Evolutionary conservation across 1,140 invertebrate genomes (phyloP).

Genomic region (Palaemon carinicauda): DNA sequence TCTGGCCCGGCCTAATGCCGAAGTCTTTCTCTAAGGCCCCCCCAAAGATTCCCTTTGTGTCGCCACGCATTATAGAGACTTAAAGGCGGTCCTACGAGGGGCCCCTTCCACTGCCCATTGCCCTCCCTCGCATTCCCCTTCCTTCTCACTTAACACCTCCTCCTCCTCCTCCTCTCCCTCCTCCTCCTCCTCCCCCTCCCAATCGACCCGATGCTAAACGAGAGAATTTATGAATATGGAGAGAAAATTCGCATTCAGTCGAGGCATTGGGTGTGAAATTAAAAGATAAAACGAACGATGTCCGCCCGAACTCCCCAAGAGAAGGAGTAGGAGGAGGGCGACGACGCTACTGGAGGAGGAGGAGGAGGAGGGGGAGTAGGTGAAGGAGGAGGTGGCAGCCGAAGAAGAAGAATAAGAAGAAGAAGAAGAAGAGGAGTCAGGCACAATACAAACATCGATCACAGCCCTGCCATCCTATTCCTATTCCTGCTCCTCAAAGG

Average conservation of each 20-base stretch:
- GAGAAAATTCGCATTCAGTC: conserved; percentile 53
- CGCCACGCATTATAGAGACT: conserved; percentile 5
- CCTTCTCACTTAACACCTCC: background rate
- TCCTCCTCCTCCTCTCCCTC: background rate
- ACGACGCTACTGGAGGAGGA: background rate
- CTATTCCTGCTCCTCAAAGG: background rate
- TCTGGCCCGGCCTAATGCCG: no score
- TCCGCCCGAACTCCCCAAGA: conserved; percentile 18
- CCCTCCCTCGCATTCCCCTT: background rate
- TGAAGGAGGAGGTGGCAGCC: background rate
- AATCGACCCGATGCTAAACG: conserved; percentile 51
- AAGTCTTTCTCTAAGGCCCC: no score
- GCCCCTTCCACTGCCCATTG: background rate
- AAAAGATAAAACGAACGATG: conserved; percentile 51
- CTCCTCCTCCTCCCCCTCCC: background rate
- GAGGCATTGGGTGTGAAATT: conserved; percentile 51
- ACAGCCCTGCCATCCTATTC: background rate
- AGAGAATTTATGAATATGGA: conserved; percentile 56
- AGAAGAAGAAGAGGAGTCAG: background rate
- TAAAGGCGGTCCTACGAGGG: background rate
- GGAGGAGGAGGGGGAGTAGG: background rate
- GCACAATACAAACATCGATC: background rate
- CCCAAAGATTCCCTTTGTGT: background rate
- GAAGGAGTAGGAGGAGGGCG: conserved; percentile 4
- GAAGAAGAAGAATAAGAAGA: background rate